Evolutionary conservation across 2,797 vertebrate genomes (phyloP), one percentile per base, ranked within the genome.

Genomic region (Schizothorax lantsangensis): DNA sequence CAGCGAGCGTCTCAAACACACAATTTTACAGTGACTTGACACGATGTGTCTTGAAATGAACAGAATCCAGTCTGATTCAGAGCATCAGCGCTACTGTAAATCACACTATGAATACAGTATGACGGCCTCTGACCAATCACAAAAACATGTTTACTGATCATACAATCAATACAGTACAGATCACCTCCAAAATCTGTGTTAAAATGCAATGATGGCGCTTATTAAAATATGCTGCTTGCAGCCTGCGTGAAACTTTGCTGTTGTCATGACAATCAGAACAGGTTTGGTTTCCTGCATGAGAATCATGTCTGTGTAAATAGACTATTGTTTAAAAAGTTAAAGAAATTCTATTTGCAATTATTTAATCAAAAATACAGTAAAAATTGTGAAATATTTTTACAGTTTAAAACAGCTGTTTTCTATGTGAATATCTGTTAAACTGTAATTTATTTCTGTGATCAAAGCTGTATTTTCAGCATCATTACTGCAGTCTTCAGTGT

Each of bases 1-100:
- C 89, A 73, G 79, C 47, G 84, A 69, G 78, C 69, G 71, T 72
- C 83, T 80, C 86, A 57, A 57, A 21, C 66, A 87, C 36, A 79
- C 30, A 30, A 30, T 30, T 30, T 30, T 30, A 30, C 87, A 83
- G 30, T 33, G 68, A 81, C 75, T 79, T 77, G 23, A 15, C 47
- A 69, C 78, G 54, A 59, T 30, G 30, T 15, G 69, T 72, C 69
- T 74, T 19, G 47, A 74, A 30, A 47, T 19, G 49, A 81, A 73
- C 62, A 72, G 36, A 72, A 19, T 62, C 23, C 1, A n/a, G 11
- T 68, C 15, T 8, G 30, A 36, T 8, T 19, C 66, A 38, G 17
- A 36, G 14, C 21, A 6, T 23, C 69, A 40, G 11, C 36, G 0
- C 6, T 59, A 62, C 52, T 23, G 52, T 62, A 62, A 21, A 79